A percentile compares a stretch with the other conserved stretches of the same genome.
Conservation (phyloP, 92 coral and sea anemone species). For the Heteractis magnifica region DNA sequence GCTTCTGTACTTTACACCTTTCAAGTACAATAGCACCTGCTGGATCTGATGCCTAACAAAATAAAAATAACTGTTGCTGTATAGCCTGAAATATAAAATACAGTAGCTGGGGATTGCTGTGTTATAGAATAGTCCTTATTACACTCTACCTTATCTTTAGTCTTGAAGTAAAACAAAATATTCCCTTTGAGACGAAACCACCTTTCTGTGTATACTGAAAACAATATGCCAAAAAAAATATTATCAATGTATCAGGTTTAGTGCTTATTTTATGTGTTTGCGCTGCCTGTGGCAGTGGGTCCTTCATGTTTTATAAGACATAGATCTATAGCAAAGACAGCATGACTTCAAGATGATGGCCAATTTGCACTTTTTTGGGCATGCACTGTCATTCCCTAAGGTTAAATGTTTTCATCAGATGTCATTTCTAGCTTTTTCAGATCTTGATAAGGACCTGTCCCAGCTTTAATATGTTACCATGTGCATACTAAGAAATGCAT, state of each 20-base stretch:
- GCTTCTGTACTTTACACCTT: slow-evolving; percentile 70
- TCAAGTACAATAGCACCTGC: slow-evolving; percentile 94
- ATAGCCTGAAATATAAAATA: too few species aligned
- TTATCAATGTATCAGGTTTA: background rate
- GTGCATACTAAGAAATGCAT: too few species aligned
- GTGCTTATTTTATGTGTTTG: background rate
- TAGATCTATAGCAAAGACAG: too few species aligned
- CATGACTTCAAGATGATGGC: too few species aligned
- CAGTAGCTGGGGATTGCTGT: background rate
- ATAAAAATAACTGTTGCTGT: background rate
- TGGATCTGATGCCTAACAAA: slow-evolving; percentile 78
- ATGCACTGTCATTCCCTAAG: too few species aligned
- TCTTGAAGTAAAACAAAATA: slow-evolving; percentile 91
- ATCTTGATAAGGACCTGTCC: too few species aligned
- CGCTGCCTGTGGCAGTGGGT: background rate
- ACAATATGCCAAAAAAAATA: background rate
- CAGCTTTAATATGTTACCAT: too few species aligned
- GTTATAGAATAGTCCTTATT: background rate
- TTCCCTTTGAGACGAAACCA: slow-evolving; percentile 98
- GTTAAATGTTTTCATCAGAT: too few species aligned
- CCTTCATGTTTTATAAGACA: too few species aligned
- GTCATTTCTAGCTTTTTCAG: too few species aligned
- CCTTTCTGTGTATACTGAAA: slow-evolving; percentile 85
- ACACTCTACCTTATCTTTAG: slow-evolving; percentile 78
- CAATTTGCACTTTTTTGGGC: too few species aligned